Conservation (phyloP, 2,888 invertebrate genomes). For the Cenopis cana region DNA sequence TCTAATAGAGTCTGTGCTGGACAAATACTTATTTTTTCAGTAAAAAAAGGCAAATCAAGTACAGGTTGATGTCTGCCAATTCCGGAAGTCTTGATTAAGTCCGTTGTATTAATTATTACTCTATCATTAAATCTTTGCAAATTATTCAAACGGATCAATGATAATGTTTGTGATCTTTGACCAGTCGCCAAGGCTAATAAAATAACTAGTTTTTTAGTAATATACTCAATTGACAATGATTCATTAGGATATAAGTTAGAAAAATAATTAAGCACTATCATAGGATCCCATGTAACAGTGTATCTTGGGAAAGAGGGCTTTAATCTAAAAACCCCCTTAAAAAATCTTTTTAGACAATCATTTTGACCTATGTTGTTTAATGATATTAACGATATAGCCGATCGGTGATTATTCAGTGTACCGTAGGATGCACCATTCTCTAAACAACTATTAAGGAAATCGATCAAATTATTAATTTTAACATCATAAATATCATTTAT, state of each 20-base stretch:
- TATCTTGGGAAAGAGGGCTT: constrained; percentile 26
- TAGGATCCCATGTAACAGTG: neutral
- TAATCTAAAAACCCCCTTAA: constrained; percentile 22
- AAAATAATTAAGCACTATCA: neutral
- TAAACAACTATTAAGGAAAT: constrained; percentile 18
- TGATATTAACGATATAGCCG: constrained; percentile 10
- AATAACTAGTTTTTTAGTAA: constrained; percentile 12
- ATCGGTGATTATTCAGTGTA: constrained; percentile 5
- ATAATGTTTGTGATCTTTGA: constrained; percentile 13
- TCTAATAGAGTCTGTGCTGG: neutral
- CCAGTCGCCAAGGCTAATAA: constrained; percentile 19
- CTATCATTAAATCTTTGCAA: constrained; percentile 1
- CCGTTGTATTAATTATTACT: too few relatives aligned
- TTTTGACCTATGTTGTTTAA: constrained; percentile 1
- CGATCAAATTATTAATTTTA: neutral
- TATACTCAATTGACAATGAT: neutral
- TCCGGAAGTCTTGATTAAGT: constrained; percentile 14
- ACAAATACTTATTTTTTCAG: constrained; percentile 5
- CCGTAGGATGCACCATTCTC: constrained; percentile 1
- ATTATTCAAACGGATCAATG: constrained; percentile 1
- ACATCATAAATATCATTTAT: too few relatives aligned
- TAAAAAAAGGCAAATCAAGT: constrained; percentile 12
- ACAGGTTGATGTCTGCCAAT: constrained; percentile 7
- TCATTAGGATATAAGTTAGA: neutral
- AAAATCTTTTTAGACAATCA: constrained; percentile 18